Percentiles rank a stretch among this genome's conserved stretches.
phyloP scores from a whole-genome alignment of 2,888 invertebrate species.

The Macrostomum cliftonense region DNA sequence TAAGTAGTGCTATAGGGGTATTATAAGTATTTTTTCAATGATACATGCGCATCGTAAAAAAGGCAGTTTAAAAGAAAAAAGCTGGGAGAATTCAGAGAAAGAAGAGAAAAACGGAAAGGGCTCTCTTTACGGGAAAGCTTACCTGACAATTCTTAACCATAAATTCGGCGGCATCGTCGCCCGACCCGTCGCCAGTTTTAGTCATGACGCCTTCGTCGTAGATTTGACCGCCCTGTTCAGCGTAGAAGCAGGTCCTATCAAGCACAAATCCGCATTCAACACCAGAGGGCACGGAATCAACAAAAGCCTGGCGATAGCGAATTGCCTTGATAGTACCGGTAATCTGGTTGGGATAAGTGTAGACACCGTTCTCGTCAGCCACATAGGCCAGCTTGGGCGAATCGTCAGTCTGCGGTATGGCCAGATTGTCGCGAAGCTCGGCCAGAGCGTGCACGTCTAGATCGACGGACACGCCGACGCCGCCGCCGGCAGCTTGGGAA shows the following conservation, averaged over 20 bases:
- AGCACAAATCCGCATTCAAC: conserved; percentile 68
- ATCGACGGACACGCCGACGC: conserved; percentile 61
- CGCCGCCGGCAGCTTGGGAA: conserved; percentile 67
- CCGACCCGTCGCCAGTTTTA: too few species aligned
- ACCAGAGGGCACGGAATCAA: conserved; percentile 59
- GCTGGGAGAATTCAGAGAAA: too few species aligned
- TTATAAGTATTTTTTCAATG: too few species aligned
- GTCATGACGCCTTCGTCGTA: conserved; percentile 47
- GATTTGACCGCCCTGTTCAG: conserved; percentile 96
- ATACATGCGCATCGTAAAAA: too few species aligned
- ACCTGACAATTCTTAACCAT: conserved; percentile 8
- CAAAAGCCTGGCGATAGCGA: conserved; percentile 60
- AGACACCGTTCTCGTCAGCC: conserved; percentile 50
- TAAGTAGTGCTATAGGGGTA: too few species aligned
- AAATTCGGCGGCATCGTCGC: not conserved
- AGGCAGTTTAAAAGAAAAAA: too few species aligned
- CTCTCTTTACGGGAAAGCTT: too few species aligned
- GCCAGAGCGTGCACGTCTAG: conserved; percentile 85
- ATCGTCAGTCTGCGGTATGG: conserved; percentile 67
- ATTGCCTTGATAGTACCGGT: conserved; percentile 61
- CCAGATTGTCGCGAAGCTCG: conserved; percentile 55
- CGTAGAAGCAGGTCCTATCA: conserved; percentile 82
- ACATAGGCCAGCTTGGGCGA: conserved; percentile 71
- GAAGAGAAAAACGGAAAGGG: too few species aligned
- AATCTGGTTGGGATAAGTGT: conserved; percentile 39